These are phyloP conservation scores for Sebastolobus altivelis DNA, from an alignment of 2,797 vertebrate species.

Conservation along the genomic window DNA sequence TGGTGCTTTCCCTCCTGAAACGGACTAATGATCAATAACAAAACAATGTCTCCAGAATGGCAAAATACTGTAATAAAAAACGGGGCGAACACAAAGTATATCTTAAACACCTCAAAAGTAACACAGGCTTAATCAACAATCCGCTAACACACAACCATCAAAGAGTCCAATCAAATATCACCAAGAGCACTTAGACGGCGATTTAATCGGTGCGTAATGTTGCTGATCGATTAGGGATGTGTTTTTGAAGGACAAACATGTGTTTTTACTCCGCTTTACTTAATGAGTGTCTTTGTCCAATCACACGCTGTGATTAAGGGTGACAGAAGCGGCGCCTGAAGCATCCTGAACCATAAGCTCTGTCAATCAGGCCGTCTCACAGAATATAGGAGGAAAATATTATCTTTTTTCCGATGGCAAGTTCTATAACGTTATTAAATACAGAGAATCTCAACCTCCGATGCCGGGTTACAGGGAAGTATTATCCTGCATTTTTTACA, in stretches of 20 bases:
- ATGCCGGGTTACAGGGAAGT: not conserved
- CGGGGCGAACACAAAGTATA: slow-evolving; percentile 24
- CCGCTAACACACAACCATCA: slow-evolving; percentile 40
- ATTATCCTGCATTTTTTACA: not conserved
- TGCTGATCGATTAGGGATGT: slow-evolving; percentile 70
- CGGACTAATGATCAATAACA: slow-evolving; percentile 71
- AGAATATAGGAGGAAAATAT: slow-evolving; percentile 1
- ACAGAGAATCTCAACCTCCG: not conserved
- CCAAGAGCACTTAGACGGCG: slow-evolving; percentile 73
- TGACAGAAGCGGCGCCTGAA: slow-evolving; percentile 48
- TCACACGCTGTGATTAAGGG: slow-evolving; percentile 72
- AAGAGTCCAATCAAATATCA: slow-evolving; percentile 71
- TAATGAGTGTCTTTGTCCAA: slow-evolving; percentile 73
- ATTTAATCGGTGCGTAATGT: slow-evolving; percentile 78
- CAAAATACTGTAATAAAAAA: slow-evolving; percentile 58
- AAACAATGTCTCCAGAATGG: slow-evolving; percentile 68
- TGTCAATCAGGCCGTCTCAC: slow-evolving; percentile 35
- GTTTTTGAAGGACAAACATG: slow-evolving; percentile 79
- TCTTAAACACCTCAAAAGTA: slow-evolving; percentile 46
- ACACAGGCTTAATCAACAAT: slow-evolving; percentile 50
- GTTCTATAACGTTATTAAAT: not conserved
- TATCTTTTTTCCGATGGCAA: not conserved
- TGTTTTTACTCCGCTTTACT: slow-evolving; percentile 78
- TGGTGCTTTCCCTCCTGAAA: slow-evolving; percentile 54
- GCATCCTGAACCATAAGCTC: slow-evolving; percentile 19